Conservation (phyloP, 2,888 invertebrate genomes). For the Papilio protenor region DNA sequence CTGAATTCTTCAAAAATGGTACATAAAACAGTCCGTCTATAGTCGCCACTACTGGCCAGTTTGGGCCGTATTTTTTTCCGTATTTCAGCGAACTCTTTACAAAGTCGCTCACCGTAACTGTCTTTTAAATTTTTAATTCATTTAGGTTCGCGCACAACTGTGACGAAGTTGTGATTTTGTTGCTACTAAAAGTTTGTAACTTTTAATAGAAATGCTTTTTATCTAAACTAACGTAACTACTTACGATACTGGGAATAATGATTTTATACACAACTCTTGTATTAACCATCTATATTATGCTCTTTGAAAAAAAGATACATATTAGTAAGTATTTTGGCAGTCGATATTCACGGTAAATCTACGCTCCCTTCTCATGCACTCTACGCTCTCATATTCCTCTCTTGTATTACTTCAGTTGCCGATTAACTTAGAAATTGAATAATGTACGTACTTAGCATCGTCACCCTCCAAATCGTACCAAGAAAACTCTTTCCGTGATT, state of each 20-base stretch:
- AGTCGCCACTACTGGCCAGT: not conserved
- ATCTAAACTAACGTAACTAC: too few relatives aligned
- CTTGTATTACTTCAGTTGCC: not conserved
- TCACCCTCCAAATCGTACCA: not conserved
- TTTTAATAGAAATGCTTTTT: not conserved
- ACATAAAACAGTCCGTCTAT: not conserved
- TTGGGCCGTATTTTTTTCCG: not conserved
- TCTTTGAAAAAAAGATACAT: too few relatives aligned
- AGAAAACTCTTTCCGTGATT: not conserved
- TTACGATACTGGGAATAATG: too few relatives aligned
- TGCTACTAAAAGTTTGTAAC: conserved; percentile 3
- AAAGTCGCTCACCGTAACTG: conserved; percentile 11
- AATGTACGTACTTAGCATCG: not conserved
- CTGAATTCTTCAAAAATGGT: not conserved
- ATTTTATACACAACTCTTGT: too few relatives aligned
- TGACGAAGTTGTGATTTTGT: conserved; percentile 20
- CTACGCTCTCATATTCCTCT: not conserved
- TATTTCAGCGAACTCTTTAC: not conserved
- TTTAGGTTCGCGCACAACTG: conserved; percentile 10
- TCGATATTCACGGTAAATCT: not conserved
- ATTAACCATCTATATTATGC: too few relatives aligned
- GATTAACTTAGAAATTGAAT: not conserved
- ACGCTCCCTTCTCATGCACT: too few relatives aligned
- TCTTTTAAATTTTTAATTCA: conserved; percentile 25
- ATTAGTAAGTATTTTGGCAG: not conserved